Evolutionary conservation across 2,888 invertebrate species (phyloP).

Genomic region (Phortica okadai): DNA sequence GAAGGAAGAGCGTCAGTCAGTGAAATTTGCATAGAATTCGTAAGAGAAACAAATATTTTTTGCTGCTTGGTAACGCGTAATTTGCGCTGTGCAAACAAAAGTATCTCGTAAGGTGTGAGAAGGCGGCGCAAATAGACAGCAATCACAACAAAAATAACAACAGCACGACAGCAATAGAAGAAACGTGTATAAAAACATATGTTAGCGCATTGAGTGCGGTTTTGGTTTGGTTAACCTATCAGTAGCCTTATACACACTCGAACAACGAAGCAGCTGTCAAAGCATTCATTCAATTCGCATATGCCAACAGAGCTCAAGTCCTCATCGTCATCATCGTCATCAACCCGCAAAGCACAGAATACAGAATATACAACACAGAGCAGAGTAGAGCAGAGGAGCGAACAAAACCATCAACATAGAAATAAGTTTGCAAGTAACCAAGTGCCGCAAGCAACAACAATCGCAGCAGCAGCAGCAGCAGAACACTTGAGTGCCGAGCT

Average conservation of each 20-base stretch:
- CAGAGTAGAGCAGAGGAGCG: background rate
- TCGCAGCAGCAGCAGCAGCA: background rate
- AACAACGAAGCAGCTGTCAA: too few species aligned
- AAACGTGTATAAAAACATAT: conserved; percentile 13
- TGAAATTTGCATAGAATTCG: background rate
- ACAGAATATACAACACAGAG: background rate
- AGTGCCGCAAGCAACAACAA: background rate
- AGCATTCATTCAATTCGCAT: too few species aligned
- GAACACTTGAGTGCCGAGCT: background rate
- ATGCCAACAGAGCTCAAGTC: too few species aligned
- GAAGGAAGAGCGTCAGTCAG: background rate
- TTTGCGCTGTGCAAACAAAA: too few species aligned
- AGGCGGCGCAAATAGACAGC: background rate
- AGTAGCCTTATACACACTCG: too few species aligned
- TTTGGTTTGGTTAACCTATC: background rate
- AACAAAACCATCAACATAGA: background rate
- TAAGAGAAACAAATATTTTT: too few species aligned
- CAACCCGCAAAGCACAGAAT: background rate
- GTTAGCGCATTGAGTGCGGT: background rate
- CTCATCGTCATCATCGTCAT: background rate
- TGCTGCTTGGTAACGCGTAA: too few species aligned
- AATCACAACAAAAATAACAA: background rate
- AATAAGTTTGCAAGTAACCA: background rate
- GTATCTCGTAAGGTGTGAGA: background rate
- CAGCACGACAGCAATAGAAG: background rate